These are phyloP conservation scores for mouse (Mus musculus) DNA, from an alignment of 2,113 vertebrate genomes.

Conservation along the genomic window GRCm39 chr9:112760501-112761000, in stretches of 20 bases:
- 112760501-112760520: too few species aligned
- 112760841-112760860: background rate
- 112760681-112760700: background rate
- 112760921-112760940: background rate
- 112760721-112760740: background rate
- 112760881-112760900: background rate
- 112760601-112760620: background rate
- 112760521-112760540: background rate
- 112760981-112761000: background rate
- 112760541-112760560: background rate
- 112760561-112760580: too few species aligned
- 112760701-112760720: background rate
- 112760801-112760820: background rate
- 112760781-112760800: background rate
- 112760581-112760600: background rate
- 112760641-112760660: background rate
- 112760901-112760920: background rate
- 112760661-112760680: background rate
- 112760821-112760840: background rate
- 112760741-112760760: background rate
- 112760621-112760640: background rate
- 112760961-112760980: background rate
- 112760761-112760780: background rate
- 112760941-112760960: background rate
- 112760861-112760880: background rate